These are phyloP conservation scores for Drosophila nr. perissopoda DNA, from an alignment of 2,888 invertebrate genomes.

Conservation along the genomic window DNA sequence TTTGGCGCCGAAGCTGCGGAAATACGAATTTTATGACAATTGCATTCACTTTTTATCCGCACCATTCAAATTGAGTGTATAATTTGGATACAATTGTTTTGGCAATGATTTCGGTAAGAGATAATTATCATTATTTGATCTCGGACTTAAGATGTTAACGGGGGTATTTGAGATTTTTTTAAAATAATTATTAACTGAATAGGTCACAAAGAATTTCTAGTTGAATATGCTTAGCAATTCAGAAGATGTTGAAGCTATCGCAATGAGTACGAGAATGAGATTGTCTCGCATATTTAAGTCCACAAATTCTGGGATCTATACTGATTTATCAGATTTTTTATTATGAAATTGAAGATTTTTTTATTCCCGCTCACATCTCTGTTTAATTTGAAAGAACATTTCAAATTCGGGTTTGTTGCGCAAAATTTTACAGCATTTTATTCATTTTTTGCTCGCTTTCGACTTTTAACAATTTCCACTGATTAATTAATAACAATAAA, in stretches of 20 bases:
- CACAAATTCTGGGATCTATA: background rate
- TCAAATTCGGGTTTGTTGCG: background rate
- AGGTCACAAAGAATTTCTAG: background rate
- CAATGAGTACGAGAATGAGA: background rate
- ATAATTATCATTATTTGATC: background rate
- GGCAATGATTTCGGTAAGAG: background rate
- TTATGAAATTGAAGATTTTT: background rate
- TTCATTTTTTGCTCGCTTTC: constrained; percentile 28
- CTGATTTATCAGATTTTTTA: background rate
- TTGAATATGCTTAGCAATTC: background rate
- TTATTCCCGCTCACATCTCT: background rate
- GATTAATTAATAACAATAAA: constrained; percentile 80
- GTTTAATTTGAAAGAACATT: constrained; percentile 13
- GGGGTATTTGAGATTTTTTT: background rate
- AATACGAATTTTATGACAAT: constrained; percentile 55
- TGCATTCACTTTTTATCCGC: constrained; percentile 37
- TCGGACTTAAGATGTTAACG: background rate
- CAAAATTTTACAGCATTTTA: constrained; percentile 11
- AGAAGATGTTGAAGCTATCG: background rate
- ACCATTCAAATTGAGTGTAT: constrained; percentile 12
- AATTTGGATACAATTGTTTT: background rate
- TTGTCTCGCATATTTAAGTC: background rate
- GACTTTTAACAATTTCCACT: constrained; percentile 64
- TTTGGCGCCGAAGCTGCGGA: constrained; percentile 42
- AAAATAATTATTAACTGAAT: background rate